phyloP scores from a whole-genome alignment of 2,888 invertebrate species.

The Eristalis arbustorum region DNA sequence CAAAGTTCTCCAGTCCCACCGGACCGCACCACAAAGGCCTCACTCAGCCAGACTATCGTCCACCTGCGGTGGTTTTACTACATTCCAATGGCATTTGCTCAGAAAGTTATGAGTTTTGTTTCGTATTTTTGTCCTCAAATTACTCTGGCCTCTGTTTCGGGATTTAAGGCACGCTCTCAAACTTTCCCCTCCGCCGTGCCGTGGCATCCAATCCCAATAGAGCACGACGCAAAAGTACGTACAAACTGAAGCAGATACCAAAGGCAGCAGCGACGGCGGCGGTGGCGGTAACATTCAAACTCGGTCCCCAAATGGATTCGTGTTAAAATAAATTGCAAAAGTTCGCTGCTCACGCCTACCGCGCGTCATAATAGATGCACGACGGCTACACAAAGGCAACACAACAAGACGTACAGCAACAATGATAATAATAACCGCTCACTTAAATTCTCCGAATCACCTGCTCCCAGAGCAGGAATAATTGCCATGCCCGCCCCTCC shows the following conservation, averaged over 20 bases:
- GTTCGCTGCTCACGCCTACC: constrained; percentile 32
- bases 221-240: background rate
- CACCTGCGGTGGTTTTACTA: background rate
- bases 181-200: constrained; percentile 5
- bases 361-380: constrained; percentile 40
- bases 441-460: constrained; percentile 67
- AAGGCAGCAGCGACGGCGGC: background rate
- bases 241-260: constrained; percentile 5
- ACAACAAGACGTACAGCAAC: constrained; percentile 33
- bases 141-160: background rate
- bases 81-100: background rate
- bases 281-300: background rate
- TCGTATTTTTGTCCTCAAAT: background rate
- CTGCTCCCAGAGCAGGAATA: constrained; percentile 61
- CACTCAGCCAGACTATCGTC: background rate
- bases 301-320: constrained; percentile 48
- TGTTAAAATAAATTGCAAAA: constrained; percentile 57
- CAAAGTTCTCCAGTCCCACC: no score
- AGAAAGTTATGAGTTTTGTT: constrained; percentile 19
- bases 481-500: constrained; percentile 48
- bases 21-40: no score
- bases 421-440: constrained; percentile 67
- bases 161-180: constrained; percentile 10
- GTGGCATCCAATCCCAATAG: constrained; percentile 6
- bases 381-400: background rate